Percentiles rank a stretch among this genome's conserved stretches.
Evolutionary conservation across 2,797 vertebrate genomes (phyloP).

Genomic region (Danio choprae): DNA sequence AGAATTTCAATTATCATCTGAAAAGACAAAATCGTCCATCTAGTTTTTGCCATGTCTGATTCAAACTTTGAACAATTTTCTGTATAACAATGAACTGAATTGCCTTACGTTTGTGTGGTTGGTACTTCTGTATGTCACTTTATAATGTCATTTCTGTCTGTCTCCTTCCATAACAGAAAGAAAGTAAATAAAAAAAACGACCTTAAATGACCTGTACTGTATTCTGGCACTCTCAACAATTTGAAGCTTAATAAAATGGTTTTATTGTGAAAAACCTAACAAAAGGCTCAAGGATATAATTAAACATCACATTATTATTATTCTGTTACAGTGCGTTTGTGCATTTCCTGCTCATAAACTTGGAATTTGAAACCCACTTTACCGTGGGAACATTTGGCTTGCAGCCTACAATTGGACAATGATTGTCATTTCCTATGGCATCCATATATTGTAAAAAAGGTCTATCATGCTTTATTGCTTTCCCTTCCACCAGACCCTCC

Average conservation of each 20-base stretch:
- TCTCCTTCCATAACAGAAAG: neutral
- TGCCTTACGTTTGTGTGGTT: neutral
- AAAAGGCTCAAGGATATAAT: neutral
- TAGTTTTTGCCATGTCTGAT: neutral
- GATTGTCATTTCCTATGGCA: neutral
- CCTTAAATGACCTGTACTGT: neutral
- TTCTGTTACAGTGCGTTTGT: slow-evolving; percentile 12
- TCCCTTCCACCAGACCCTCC: neutral
- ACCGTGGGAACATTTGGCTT: neutral
- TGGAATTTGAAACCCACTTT: slow-evolving; percentile 1
- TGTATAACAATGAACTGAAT: neutral
- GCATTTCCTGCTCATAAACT: slow-evolving; percentile 14
- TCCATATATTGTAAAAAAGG: slow-evolving; percentile 4
- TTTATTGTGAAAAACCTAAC: slow-evolving; percentile 1
- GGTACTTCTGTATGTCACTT: neutral
- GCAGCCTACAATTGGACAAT: neutral
- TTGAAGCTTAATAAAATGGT: neutral
- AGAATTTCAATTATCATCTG: neutral
- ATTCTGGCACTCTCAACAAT: neutral
- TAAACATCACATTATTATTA: neutral
- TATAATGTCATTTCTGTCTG: neutral
- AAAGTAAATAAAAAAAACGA: neutral
- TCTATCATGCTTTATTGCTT: slow-evolving; percentile 13
- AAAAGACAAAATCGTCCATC: neutral
- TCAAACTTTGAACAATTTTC: neutral